These are phyloP conservation scores for Daubentonia madagascariensis DNA, from an alignment of 2,113 vertebrate species.

Conservation along the genomic window DNA sequence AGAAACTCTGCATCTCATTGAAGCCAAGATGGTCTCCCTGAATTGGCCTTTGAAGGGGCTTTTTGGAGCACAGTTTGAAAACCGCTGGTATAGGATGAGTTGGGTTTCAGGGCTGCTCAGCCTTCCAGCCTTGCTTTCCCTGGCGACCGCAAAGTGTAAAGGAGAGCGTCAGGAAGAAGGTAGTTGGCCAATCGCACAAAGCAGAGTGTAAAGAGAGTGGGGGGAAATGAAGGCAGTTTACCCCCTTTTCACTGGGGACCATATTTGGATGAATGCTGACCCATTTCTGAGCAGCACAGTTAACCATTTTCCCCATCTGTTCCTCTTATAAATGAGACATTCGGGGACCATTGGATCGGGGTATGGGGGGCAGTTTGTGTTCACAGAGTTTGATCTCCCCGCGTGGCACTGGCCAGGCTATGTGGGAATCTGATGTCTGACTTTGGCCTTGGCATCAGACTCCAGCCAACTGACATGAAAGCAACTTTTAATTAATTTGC, in stretches of 20 bases:
- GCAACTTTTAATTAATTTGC: constrained; percentile 4
- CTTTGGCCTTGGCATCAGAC: not conserved
- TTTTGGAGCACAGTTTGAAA: not conserved
- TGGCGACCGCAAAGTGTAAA: not conserved
- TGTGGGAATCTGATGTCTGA: not conserved
- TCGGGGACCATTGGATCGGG: not conserved
- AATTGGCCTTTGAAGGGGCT: not conserved
- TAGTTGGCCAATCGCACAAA: not conserved
- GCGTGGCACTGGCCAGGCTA: not conserved
- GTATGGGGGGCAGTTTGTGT: not conserved
- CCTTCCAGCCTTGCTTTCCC: not conserved
- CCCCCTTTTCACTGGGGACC: not conserved
- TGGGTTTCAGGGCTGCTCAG: not conserved
- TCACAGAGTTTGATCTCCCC: not conserved
- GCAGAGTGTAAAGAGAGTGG: not conserved
- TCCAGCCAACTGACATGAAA: not conserved
- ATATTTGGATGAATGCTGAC: not conserved
- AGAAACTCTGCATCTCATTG: not conserved
- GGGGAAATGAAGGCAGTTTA: not conserved
- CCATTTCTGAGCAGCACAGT: not conserved
- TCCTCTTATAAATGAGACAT: not conserved
- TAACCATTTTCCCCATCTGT: not conserved
- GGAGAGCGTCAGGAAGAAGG: not conserved
- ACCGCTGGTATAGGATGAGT: not conserved
- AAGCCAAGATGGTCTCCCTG: not conserved